Percentiles rank a stretch among this genome's conserved stretches.
phyloP scores from a whole-genome alignment of 2,113 vertebrate species.

The Danionella cerebrum region DNA sequence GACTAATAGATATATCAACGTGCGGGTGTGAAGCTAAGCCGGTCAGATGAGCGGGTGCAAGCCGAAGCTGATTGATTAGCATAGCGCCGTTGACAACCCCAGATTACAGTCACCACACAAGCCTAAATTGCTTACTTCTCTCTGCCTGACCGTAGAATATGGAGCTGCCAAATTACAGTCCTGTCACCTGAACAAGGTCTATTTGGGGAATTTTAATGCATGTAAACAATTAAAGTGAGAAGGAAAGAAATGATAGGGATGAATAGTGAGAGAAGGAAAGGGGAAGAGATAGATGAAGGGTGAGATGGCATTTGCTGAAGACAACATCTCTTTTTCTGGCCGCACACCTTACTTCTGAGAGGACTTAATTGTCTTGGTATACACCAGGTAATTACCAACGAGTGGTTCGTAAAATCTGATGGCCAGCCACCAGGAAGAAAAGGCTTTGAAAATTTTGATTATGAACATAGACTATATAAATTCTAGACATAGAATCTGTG shows the following conservation, averaged over 20 bases:
- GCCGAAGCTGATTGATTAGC: slow-evolving; percentile 96
- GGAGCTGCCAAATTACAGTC: slow-evolving; percentile 90
- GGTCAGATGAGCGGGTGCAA: slow-evolving; percentile 82
- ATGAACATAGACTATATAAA: no score
- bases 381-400: background rate
- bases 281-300: slow-evolving; percentile 14
- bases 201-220: slow-evolving; percentile 96
- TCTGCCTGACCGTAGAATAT: slow-evolving; percentile 64
- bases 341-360: background rate
- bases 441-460: background rate
- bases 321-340: background rate
- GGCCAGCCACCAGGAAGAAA: background rate
- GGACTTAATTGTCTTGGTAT: background rate
- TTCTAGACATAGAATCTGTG: no score
- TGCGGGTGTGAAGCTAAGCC: slow-evolving; percentile 90
- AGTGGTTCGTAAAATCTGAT: background rate
- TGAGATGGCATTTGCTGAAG: background rate
- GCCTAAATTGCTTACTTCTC: slow-evolving; percentile 93
- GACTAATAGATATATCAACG: slow-evolving; percentile 98
- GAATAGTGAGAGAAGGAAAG: slow-evolving; percentile 7
- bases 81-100: slow-evolving; percentile 91
- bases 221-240: slow-evolving; percentile 91
- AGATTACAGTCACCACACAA: slow-evolving; percentile 78
- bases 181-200: slow-evolving; percentile 94
- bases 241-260: slow-evolving; percentile 39